Base-by-base conservation (phyloP, 2,113 vertebrate genomes). In the Pachyramphus minor region DNA sequence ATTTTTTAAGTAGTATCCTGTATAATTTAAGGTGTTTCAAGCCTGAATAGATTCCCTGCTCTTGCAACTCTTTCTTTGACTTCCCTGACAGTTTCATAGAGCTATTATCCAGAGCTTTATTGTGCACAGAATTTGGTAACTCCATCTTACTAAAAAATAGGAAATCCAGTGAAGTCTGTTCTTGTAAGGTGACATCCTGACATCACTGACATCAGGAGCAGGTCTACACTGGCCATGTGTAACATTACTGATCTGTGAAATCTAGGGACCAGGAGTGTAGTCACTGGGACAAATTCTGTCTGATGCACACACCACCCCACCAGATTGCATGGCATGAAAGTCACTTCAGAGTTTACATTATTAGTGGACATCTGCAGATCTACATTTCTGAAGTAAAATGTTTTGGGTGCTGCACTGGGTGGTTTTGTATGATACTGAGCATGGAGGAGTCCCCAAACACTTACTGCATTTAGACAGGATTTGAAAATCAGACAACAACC, bases 101-200 rank as follows among this genome's bases (percentile, higher is more conserved):
- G 31, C 55, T 94, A 55, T 88, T 75, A 53, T 68, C 23, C 72
- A 85, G 62, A 74, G 11, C 24, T 53, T 86, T 75, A 62, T 56
- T 86, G 49, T 81, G 23, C 66, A 89, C 42, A 87, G 93, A 87
- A 71, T 92, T 84, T 84, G 77, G 91, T 86, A 93, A 83, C 30
- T 90, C 22, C 56, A 37, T 42, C 18, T 84, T 91, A 69, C 69
- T 50, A 8, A 56, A 76, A 30, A 62, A 31, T n/a, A 84, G 58
- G 24, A 49, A 60, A 55, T 55, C 6, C 60, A 75, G 12, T 58
- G 80, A 72, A 52, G 30, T 86, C 14, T 79, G 11, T 79, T 94
- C n/a, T 80, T 3, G 1, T 6, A 37, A 39, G 21, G 9, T 87
- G 56, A 67, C 39, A 35, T 64, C 18, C 14, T 87, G 66, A 25